A percentile compares a stretch with the other conserved stretches of the same genome.
Conservation (phyloP, 2,113 vertebrate genomes). For the Bos indicus region DNA sequence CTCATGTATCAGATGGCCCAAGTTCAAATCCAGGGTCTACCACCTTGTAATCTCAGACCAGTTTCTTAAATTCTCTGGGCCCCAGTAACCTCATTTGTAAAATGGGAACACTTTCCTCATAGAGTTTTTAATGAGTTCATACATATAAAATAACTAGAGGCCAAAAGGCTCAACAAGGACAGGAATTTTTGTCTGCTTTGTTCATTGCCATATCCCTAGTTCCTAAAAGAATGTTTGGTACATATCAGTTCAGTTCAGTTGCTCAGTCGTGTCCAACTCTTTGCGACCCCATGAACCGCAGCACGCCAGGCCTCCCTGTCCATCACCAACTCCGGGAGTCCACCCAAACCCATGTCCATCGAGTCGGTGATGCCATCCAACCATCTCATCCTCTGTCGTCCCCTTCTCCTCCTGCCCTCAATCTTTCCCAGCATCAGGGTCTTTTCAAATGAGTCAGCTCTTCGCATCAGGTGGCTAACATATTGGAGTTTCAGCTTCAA, state of each 20-base stretch:
- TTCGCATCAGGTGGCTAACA: no score
- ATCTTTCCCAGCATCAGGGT: no score
- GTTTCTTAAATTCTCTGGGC: not conserved
- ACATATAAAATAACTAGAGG: not conserved
- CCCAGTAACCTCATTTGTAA: not conserved
- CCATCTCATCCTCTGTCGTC: no score
- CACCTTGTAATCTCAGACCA: not conserved
- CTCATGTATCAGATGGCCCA: not conserved
- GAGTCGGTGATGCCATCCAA: no score
- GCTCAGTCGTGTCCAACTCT: no score
- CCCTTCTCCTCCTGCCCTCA: no score
- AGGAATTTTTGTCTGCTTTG: not conserved
- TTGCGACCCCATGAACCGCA: no score
- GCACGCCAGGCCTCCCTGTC: no score
- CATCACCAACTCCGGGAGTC: no score
- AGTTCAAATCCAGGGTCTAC: not conserved
- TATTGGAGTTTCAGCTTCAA: no score
- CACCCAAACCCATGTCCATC: no score
- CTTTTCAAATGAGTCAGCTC: no score
- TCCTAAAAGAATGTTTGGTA: not conserved
- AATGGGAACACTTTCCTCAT: not conserved
- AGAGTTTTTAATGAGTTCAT: not conserved
- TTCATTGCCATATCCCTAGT: not conserved
- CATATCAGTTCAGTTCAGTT: not conserved
- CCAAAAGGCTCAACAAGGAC: not conserved